Evolutionary conservation across 2,797 vertebrate species (phyloP).

Genomic region (Neoniphon sammara): DNA sequence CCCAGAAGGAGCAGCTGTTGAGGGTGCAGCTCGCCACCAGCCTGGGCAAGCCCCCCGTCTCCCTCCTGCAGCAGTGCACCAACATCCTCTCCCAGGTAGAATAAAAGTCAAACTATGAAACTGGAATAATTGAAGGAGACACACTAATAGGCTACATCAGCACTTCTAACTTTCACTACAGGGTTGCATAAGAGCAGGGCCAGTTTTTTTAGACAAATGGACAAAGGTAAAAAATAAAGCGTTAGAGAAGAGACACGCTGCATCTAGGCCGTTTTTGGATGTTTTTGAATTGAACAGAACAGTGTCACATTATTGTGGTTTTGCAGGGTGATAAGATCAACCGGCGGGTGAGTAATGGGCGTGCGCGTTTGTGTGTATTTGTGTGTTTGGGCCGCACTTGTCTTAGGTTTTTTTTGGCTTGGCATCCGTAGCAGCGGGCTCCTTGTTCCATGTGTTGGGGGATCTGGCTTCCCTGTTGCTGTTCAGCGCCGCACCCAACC

Average conservation of each 20-base stretch:
- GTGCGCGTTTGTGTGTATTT: constrained; percentile 73
- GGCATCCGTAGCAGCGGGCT: constrained; percentile 77
- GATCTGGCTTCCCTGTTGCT: constrained; percentile 81
- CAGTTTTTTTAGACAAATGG: constrained; percentile 9
- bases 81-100: constrained; percentile 98
- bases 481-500: constrained; percentile 26
- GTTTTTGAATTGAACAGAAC: constrained; percentile 64
- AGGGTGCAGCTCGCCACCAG: constrained; percentile 97
- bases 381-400: constrained; percentile 71
- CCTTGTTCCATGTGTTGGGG: constrained; percentile 75
- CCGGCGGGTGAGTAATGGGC: constrained; percentile 94
- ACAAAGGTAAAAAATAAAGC: constrained; percentile 22
- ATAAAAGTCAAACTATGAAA: neutral
- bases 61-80: constrained; percentile 97
- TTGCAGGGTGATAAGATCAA: constrained; percentile 99
- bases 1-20: constrained; percentile 96
- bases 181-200: constrained; percentile 3
- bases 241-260: constrained; percentile 8
- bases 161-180: neutral
- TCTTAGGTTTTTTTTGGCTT: constrained; percentile 76
- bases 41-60: constrained; percentile 96
- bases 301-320: constrained; percentile 90
- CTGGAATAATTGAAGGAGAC: neutral
- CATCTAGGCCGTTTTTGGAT: neutral
- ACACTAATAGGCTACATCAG: neutral